Conservation (phyloP, 1,140 invertebrate species). For the Diachasma alloeum region DNA sequence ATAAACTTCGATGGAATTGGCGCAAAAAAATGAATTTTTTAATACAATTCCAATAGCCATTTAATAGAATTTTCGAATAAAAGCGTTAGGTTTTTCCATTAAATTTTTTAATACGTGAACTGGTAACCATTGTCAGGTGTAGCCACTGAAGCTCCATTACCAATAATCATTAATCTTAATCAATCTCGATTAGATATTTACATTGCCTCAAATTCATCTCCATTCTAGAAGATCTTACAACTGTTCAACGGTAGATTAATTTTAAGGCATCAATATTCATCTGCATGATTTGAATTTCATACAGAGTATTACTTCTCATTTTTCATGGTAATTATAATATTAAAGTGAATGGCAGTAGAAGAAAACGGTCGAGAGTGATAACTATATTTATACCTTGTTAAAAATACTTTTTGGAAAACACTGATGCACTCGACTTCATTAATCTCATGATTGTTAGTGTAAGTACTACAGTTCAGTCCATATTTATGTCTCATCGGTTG, state of each 20-base stretch:
- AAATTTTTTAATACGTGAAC: too few relatives aligned
- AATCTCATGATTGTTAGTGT: neutral
- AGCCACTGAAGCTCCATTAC: neutral
- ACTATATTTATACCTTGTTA: conserved; percentile 8
- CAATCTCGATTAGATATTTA: conserved; percentile 16
- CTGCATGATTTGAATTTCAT: neutral
- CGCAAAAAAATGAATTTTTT: too few relatives aligned
- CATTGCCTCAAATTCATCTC: conserved; percentile 18
- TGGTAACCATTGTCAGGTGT: neutral
- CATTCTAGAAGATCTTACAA: conserved; percentile 7
- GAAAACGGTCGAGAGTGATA: conserved; percentile 25
- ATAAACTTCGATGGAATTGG: too few relatives aligned
- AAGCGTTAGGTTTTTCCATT: too few relatives aligned
- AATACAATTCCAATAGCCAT: too few relatives aligned
- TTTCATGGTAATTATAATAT: neutral
- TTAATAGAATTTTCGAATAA: too few relatives aligned
- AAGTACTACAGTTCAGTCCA: neutral
- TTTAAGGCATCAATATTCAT: conserved; percentile 48
- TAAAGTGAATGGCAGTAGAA: conserved; percentile 27
- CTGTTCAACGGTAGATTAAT: conserved; percentile 33
- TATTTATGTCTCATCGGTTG: too few relatives aligned
- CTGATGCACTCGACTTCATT: conserved; percentile 8
- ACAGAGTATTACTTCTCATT: neutral
- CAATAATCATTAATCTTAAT: neutral
- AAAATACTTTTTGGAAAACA: conserved; percentile 20